Percentiles rank a stretch among this genome's conserved stretches.
Evolutionary conservation across 2,888 invertebrate genomes (phyloP).

Genomic region (Diarsia brunnea): DNA sequence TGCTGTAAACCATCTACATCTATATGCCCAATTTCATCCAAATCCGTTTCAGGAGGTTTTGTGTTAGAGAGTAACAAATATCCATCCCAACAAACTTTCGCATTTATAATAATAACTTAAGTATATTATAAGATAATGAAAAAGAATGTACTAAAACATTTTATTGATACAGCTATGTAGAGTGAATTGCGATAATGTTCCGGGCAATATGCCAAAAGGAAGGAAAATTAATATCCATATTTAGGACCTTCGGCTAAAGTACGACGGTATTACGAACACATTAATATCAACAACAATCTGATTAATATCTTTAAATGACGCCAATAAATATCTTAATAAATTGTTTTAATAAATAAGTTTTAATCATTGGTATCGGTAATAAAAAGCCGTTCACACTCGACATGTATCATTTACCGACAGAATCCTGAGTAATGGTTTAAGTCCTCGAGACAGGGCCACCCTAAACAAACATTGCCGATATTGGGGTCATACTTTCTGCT

Average conservation of each 20-base stretch:
- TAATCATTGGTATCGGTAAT: conserved; percentile 28
- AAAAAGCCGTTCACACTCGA: conserved; percentile 37
- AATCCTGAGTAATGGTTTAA: conserved; percentile 72
- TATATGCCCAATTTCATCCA: not conserved
- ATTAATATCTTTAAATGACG: conserved; percentile 31
- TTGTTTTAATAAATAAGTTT: conserved; percentile 24
- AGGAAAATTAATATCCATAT: conserved; percentile 52
- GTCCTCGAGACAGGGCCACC: conserved; percentile 69
- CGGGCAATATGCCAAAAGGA: conserved; percentile 60
- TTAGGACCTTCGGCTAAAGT: conserved; percentile 44
- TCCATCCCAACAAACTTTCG: not conserved
- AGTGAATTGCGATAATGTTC: conserved; percentile 55
- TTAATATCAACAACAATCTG: conserved; percentile 43
- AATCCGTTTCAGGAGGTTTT: not conserved
- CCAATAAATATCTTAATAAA: conserved; percentile 14
- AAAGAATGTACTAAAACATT: conserved; percentile 26
- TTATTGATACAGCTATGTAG: conserved; percentile 31
- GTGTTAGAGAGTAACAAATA: not conserved
- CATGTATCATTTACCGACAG: conserved; percentile 56
- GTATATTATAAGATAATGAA: conserved; percentile 2
- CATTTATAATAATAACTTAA: not conserved
- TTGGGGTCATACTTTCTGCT: conserved; percentile 67
- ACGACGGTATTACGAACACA: conserved; percentile 44
- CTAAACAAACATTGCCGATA: conserved; percentile 78
- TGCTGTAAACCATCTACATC: not conserved